Evolutionary conservation across 2,888 invertebrate genomes (phyloP).

Genomic region (Atrina japonica): DNA sequence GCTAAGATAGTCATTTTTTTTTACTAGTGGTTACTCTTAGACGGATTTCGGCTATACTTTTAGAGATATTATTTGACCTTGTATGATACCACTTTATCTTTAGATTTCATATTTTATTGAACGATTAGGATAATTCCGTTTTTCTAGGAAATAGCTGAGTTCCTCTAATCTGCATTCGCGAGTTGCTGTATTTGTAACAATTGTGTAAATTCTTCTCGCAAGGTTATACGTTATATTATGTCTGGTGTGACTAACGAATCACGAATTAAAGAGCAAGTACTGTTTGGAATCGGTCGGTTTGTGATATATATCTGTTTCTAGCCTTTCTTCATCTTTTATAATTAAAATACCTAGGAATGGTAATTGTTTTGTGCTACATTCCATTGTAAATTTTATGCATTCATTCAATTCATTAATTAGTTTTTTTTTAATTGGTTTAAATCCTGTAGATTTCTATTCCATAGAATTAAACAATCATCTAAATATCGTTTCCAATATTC

Average conservation of each 20-base stretch:
- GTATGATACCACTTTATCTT: too few relatives aligned
- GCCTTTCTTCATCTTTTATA: background rate
- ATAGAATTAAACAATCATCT: too few relatives aligned
- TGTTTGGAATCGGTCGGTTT: constrained; percentile 9
- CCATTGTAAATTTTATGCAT: constrained; percentile 33
- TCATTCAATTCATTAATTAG: constrained; percentile 13
- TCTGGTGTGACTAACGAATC: constrained; percentile 35
- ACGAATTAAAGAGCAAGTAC: constrained; percentile 24
- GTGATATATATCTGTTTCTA: constrained; percentile 25
- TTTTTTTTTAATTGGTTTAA: constrained; percentile 6
- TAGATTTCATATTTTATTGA: constrained; percentile 3
- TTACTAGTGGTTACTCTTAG: too few relatives aligned
- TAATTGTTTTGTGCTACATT: constrained; percentile 19
- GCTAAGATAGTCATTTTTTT: too few relatives aligned
- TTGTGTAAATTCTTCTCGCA: constrained; percentile 22
- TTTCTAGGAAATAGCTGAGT: background rate
- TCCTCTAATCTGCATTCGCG: background rate
- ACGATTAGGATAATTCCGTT: constrained; percentile 13
- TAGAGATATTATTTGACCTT: background rate
- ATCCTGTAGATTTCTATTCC: background rate
- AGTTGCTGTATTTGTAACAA: background rate
- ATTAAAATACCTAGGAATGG: constrained; percentile 30
- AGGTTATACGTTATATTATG: constrained; percentile 18
- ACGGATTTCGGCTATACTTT: background rate
- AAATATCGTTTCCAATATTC: constrained; percentile 34